Evolutionary conservation across 2,113 vertebrate genomes (phyloP).

Genomic region (Hippopotamus amphibius): DNA sequence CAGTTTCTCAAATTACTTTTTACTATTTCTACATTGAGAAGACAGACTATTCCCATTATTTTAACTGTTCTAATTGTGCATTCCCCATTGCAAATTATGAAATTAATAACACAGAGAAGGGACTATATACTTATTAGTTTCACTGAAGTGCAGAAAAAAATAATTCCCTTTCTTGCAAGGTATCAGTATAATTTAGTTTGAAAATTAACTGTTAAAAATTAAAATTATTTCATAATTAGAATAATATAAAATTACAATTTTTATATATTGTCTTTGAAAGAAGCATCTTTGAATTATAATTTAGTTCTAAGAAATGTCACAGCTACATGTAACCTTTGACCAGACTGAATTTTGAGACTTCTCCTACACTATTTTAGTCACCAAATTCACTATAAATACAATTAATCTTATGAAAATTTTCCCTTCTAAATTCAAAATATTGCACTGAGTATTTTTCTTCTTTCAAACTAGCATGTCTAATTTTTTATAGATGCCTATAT

Average conservation of each 20-base stretch:
- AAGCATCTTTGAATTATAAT: not conserved
- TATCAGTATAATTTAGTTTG: not conserved
- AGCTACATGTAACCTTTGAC: not conserved
- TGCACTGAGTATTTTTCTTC: not conserved
- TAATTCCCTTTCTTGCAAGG: not conserved
- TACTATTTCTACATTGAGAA: not conserved
- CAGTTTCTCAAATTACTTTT: not conserved
- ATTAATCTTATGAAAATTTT: slow-evolving; percentile 13
- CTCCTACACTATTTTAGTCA: not conserved
- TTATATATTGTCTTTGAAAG: not conserved
- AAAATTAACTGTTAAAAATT: not conserved
- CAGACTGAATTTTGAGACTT: not conserved
- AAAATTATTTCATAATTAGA: slow-evolving; percentile 30
- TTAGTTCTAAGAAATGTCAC: not conserved
- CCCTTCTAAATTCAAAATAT: not conserved
- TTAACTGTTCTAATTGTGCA: not conserved
- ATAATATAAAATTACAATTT: not conserved
- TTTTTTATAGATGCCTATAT: not conserved
- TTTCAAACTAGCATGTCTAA: not conserved
- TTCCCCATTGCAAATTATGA: not conserved
- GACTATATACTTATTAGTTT: not conserved
- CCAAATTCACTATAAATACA: not conserved
- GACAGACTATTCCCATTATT: not conserved
- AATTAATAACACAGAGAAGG: not conserved
- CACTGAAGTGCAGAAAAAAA: not conserved